Conservation (phyloP, 2,888 invertebrate genomes). For the Pachycephus smyrnensis region DNA sequence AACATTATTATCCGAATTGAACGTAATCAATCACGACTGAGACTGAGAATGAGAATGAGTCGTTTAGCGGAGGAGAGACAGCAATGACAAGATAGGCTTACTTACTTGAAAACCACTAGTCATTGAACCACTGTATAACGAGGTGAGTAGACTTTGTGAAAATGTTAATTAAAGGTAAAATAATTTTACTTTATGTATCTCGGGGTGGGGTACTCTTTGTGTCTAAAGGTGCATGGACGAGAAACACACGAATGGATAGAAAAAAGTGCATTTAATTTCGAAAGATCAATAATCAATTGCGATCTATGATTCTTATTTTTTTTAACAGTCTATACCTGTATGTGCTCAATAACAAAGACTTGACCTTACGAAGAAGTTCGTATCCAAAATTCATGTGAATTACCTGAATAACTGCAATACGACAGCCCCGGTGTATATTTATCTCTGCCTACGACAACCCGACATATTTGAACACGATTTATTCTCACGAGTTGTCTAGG, state of each 20-base stretch:
- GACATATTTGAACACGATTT: slow-evolving; percentile 32
- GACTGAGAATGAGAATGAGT: slow-evolving; percentile 29
- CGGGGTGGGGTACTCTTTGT: slow-evolving; percentile 50
- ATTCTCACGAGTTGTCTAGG: slow-evolving; percentile 55
- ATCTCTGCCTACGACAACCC: slow-evolving; percentile 54
- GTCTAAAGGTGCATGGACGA: no score
- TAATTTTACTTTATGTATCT: slow-evolving; percentile 54
- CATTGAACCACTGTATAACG: slow-evolving; percentile 56
- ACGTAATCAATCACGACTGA: slow-evolving; percentile 36
- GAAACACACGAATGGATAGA: slow-evolving; percentile 20
- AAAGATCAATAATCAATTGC: no score
- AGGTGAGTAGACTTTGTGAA: slow-evolving; percentile 66
- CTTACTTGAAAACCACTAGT: slow-evolving; percentile 64
- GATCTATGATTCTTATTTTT: slow-evolving; percentile 5
- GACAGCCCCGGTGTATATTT: slow-evolving; percentile 9
- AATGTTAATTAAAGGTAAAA: slow-evolving; percentile 62
- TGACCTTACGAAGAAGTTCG: neutral
- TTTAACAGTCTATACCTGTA: no score
- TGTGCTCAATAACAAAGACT: no score
- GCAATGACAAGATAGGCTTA: slow-evolving; percentile 64
- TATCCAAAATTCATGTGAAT: neutral
- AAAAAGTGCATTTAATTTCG: slow-evolving; percentile 6
- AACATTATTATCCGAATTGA: slow-evolving; percentile 50
- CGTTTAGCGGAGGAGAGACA: slow-evolving; percentile 59
- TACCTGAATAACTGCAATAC: slow-evolving; percentile 4